Conservation (phyloP, 1,140 invertebrate species). For the Neodiprion pinetum region DNA sequence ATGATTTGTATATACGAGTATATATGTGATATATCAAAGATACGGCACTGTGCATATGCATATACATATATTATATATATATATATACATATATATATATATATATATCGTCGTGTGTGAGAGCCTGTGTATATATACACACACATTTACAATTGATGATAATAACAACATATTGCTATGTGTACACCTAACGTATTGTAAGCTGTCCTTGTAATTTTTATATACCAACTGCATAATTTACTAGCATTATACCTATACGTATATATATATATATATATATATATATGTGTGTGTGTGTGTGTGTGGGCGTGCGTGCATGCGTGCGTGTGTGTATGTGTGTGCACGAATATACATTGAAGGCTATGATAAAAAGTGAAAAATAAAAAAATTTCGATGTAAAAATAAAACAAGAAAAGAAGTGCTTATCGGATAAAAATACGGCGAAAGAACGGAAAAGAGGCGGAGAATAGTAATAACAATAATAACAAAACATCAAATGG, state of each 20-base stretch:
- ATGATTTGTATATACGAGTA: too few species aligned
- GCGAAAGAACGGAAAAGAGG: background rate
- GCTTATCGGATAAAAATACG: constrained; percentile 23
- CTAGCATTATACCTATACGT: constrained; percentile 28
- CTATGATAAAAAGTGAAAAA: constrained; percentile 26
- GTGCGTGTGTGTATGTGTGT: too few species aligned
- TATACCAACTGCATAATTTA: constrained; percentile 47
- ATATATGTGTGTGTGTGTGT: too few species aligned
- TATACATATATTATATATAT: too few species aligned
- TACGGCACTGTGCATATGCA: too few species aligned
- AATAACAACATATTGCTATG: too few species aligned
- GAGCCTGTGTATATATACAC: too few species aligned
- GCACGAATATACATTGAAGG: background rate
- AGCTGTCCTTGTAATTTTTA: constrained; percentile 49
- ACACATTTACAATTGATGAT: too few species aligned
- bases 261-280: too few species aligned
- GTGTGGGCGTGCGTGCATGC: background rate
- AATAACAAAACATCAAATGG: constrained; percentile 37
- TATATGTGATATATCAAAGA: too few species aligned
- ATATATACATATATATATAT: too few species aligned
- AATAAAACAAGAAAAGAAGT: constrained; percentile 35
- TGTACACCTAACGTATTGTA: constrained; percentile 24
- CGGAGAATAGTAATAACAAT: constrained; percentile 6
- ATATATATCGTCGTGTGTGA: too few species aligned
- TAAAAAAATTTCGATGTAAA: constrained; percentile 18